A percentile compares a stretch with the other conserved stretches of the same genome.
These are phyloP conservation scores for Alca torda DNA, from an alignment of 2,797 vertebrate species.

Conservation along the genomic window DNA sequence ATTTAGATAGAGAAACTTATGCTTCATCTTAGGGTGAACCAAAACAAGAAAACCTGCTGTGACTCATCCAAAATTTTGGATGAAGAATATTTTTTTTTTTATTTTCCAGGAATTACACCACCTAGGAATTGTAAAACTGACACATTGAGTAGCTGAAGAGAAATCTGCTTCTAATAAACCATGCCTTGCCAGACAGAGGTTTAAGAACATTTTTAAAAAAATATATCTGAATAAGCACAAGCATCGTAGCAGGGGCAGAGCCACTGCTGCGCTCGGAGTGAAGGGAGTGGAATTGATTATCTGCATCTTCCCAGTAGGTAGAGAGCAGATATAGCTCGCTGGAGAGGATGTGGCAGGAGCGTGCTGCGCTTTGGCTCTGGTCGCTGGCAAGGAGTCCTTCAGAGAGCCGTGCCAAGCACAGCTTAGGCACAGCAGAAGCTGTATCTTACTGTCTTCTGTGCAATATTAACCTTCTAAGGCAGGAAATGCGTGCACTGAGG, in stretches of 20 bases:
- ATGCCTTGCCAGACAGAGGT: neutral
- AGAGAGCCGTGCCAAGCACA: neutral
- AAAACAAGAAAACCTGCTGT: neutral
- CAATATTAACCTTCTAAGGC: neutral
- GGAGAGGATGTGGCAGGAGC: slow-evolving; percentile 34
- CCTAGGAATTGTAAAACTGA: neutral
- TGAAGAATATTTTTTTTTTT: neutral
- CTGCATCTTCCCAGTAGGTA: neutral
- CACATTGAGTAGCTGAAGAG: neutral
- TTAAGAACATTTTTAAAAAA: neutral
- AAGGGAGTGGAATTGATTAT: neutral
- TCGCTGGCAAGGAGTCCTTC: neutral
- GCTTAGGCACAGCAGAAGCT: slow-evolving; percentile 27
- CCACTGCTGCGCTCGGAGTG: neutral
- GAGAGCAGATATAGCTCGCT: neutral
- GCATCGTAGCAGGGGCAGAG: neutral
- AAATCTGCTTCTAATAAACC: slow-evolving; percentile 16
- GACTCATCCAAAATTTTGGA: neutral
- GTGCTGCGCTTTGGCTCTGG: neutral
- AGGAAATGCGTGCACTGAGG: neutral
- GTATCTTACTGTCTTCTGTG: neutral
- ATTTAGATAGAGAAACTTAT: neutral
- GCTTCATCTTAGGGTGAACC: neutral
- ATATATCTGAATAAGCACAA: neutral
- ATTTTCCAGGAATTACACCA: neutral